A percentile compares a stretch with the other conserved stretches of the same genome.
Conservation (phyloP, 2,113 vertebrate species). For the Natator depressus region DNA sequence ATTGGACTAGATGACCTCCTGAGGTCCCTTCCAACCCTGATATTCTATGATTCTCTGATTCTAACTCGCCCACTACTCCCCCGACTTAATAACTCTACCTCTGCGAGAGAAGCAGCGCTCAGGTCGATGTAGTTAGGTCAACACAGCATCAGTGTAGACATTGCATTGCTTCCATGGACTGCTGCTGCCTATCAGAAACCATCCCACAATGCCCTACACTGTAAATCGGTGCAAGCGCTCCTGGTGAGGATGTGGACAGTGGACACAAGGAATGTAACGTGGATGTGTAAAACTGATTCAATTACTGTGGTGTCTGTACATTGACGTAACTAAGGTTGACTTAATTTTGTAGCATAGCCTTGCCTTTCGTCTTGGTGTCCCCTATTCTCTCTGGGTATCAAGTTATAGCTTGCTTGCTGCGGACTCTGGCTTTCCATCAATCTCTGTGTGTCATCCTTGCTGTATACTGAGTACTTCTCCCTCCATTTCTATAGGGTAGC, state of each 20-base stretch:
- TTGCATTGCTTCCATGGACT: too few relatives aligned
- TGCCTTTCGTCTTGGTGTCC: background rate
- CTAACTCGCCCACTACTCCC: background rate
- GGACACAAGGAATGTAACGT: background rate
- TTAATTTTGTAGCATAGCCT: background rate
- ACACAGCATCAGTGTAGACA: background rate
- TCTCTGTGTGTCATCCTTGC: background rate
- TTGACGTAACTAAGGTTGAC: background rate
- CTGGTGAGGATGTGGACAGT: background rate
- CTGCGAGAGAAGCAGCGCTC: background rate
- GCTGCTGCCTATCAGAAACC: too few relatives aligned
- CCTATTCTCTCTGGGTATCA: background rate
- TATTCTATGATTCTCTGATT: too few relatives aligned
- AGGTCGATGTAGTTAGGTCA: background rate
- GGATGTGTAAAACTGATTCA: background rate
- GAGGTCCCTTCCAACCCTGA: too few relatives aligned
- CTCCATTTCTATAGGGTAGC: background rate
- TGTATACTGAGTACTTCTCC: background rate
- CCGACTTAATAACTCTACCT: background rate
- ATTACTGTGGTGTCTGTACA: background rate
- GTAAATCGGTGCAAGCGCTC: too few relatives aligned
- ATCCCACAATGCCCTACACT: too few relatives aligned
- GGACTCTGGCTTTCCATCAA: background rate
- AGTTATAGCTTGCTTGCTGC: background rate
- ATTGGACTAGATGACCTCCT: too few relatives aligned